Base-by-base conservation (phyloP, 1,140 invertebrate genomes). In the Diorhabda carinulata region DNA sequence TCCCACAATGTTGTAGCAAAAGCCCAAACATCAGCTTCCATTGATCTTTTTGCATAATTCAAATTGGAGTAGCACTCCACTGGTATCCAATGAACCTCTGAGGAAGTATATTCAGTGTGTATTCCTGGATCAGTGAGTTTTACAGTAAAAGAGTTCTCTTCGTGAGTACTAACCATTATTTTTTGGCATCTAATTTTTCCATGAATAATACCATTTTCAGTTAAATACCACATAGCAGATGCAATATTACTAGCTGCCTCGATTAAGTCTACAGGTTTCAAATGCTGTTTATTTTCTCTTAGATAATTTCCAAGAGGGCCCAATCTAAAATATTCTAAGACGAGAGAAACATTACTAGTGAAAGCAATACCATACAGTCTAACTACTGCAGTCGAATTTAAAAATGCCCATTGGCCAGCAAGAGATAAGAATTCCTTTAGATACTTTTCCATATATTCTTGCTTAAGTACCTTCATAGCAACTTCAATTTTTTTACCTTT, bases 1-100 rank as follows among this genome's bases (percentile, higher is more conserved):
- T 96, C 91, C 91, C 93, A 96, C 6, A 95, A 76, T 7, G 93
- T 95, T 10, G 94, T 96, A 2, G 91, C 92, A 75, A 93, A 89
- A 9, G 94, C 92, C 93, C 93, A 97, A 40, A 95, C 87, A 78
- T 97, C 94, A 43, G 91, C 89, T 42, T 86, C 83, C 0, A 85
- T 82, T 5, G 77, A 76, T 42, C 73, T 66, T 71, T 86, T 86
- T 40, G 89, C 90, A 59, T 84, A 82, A 73, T 88, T 85, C 73
- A 89, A 84, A 80, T 92, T 89, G 0, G 82, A 76, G 78, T 91
- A 90, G 78, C 88, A 91, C 80, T 95, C 92, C 3, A 89, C 86
- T 1, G 94, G 92, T 74, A 95, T 87, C 93, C 93, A 96, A 72
- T 94, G 91, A 9, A 94, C 84, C 75, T 93, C 91, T 64, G 83